Conservation (phyloP, 2,888 invertebrate genomes). For the Alentia gelatinosa region DNA sequence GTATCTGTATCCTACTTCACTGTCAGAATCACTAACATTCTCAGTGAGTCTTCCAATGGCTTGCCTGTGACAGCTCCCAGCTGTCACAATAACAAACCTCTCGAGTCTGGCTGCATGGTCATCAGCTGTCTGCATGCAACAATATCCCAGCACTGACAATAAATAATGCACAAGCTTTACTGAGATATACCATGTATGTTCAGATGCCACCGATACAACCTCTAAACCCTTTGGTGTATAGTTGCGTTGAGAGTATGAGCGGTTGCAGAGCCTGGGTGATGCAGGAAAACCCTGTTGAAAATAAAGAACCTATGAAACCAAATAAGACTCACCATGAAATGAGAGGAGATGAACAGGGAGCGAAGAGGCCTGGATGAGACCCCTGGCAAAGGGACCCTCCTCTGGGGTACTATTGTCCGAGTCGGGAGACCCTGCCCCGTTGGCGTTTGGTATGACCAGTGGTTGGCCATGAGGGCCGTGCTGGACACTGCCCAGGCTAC, state of each 20-base stretch:
- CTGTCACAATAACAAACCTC: slow-evolving; percentile 18
- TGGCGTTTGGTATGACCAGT: slow-evolving; percentile 73
- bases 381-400: slow-evolving; percentile 66
- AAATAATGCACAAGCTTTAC: neutral
- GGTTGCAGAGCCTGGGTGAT: neutral
- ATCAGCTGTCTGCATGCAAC: neutral
- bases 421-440: slow-evolving; percentile 75
- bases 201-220: neutral
- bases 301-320: neutral
- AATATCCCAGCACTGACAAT: neutral
- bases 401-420: slow-evolving; percentile 79
- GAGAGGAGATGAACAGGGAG: slow-evolving; percentile 78
- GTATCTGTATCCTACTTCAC: too few species aligned
- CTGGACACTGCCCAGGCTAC: slow-evolving; percentile 76
- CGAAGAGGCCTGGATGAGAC: slow-evolving; percentile 67
- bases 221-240: too few species aligned
- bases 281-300: neutral
- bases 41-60: too few species aligned
- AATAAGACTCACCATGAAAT: slow-evolving; percentile 71
- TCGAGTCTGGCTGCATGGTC: neutral
- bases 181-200: neutral
- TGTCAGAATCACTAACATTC: too few species aligned
- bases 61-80: neutral
- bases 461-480: slow-evolving; percentile 64
- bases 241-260: too few species aligned